phyloP scores from a whole-genome alignment of 2,888 invertebrate species.

The Poecilus cupreus region DNA sequence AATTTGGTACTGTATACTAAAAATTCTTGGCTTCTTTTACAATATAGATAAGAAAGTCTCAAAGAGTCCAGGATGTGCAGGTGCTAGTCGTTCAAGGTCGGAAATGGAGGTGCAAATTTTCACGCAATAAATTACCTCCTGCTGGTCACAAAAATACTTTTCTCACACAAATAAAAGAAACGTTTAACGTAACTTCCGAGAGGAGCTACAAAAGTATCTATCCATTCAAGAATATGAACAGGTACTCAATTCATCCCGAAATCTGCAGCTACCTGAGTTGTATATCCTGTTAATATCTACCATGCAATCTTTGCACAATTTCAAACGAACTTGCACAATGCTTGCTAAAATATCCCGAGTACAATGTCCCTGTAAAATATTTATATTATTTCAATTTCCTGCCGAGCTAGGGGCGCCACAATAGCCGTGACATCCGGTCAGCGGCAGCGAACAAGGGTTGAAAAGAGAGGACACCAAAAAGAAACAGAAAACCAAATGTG shows the following conservation, averaged over 20 bases:
- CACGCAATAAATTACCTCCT: neutral
- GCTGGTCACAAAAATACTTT: neutral
- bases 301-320: neutral
- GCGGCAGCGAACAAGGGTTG: neutral
- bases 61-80: neutral
- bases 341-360: constrained; percentile 6
- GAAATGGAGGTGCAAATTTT: neutral
- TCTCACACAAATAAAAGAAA: neutral
- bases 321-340: constrained; percentile 6
- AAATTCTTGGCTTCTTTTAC: no score
- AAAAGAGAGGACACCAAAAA: neutral
- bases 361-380: constrained; percentile 49
- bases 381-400: constrained; percentile 56
- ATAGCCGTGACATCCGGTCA: constrained; percentile 53
- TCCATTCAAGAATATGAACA: neutral
- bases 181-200: neutral
- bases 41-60: neutral
- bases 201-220: neutral
- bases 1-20: no score
- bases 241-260: neutral
- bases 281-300: neutral
- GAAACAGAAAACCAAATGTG: constrained; percentile 6
- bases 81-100: neutral
- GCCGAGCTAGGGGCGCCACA: constrained; percentile 25
- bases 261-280: neutral